Evolutionary conservation across 1,140 invertebrate genomes (phyloP).

Genomic region (Trichonephila clavata): DNA sequence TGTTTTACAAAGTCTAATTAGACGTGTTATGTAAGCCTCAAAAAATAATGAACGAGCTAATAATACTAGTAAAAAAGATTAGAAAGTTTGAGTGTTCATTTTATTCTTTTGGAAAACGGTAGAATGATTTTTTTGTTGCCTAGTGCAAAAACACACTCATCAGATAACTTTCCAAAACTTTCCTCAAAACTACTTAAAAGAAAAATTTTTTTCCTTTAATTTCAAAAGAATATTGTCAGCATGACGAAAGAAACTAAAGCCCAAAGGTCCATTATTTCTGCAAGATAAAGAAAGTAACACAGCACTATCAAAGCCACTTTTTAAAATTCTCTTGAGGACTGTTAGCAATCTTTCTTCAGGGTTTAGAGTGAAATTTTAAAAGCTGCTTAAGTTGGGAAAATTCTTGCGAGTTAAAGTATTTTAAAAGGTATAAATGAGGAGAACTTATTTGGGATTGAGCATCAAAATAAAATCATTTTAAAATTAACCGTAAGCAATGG

Average conservation of each 20-base stretch:
- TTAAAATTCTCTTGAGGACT: not conserved
- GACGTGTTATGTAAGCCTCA: not conserved
- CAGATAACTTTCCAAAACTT: slow-evolving; percentile 3
- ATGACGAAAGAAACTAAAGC: slow-evolving; percentile 1
- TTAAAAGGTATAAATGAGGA: not conserved
- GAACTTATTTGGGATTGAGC: too few species aligned
- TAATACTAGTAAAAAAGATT: not conserved
- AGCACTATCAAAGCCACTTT: not conserved
- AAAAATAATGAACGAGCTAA: not conserved
- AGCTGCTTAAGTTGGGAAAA: not conserved
- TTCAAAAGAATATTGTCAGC: slow-evolving; percentile 26
- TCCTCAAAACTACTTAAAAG: slow-evolving; percentile 36
- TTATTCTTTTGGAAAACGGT: not conserved
- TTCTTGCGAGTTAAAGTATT: not conserved
- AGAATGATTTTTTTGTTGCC: not conserved
- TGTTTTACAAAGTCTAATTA: not conserved
- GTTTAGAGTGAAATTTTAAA: slow-evolving; percentile 19
- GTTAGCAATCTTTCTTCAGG: not conserved
- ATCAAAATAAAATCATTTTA: too few species aligned
- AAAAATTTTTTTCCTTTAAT: slow-evolving; percentile 16
- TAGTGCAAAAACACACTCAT: not conserved
- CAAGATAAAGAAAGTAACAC: slow-evolving; percentile 28
- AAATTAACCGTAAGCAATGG: too few species aligned
- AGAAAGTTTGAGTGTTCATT: not conserved
- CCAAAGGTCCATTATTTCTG: slow-evolving; percentile 44